These are phyloP conservation scores for Coptodon bakossiorum DNA, from an alignment of 2,113 vertebrate species.

Conservation along the genomic window DNA sequence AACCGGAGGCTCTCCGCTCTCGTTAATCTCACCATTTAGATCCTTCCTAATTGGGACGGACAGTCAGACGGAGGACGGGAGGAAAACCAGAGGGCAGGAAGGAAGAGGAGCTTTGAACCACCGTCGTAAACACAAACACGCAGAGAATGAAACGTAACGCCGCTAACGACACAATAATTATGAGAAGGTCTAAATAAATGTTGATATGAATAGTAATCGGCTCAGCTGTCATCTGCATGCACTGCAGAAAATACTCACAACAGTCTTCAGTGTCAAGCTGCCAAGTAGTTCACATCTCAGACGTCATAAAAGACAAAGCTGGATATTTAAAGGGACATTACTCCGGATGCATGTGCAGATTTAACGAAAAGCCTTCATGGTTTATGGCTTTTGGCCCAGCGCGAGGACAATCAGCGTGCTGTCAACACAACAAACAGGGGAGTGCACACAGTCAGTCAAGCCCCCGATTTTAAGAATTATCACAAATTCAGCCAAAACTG, in stretches of 20 bases:
- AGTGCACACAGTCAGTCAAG: background rate
- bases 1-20: background rate
- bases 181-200: background rate
- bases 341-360: background rate
- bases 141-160: background rate
- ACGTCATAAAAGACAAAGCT: background rate
- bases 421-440: background rate
- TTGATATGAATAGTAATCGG: background rate
- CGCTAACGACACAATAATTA: background rate
- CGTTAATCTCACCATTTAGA: conserved; percentile 18
- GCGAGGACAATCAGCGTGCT: background rate
- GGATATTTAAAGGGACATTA: background rate
- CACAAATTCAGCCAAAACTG: background rate
- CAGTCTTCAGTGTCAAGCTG: background rate
- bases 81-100: background rate
- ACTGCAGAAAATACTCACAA: background rate
- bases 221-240: background rate
- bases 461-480: background rate
- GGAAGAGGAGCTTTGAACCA: background rate
- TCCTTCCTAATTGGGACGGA: conserved; percentile 13
- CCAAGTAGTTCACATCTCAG: background rate
- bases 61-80: background rate
- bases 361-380: background rate
- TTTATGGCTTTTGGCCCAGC: background rate
- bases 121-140: background rate